These are phyloP conservation scores for Pygathrix nemaeus DNA, from an alignment of 2,113 vertebrate species.

Conservation along the genomic window DNA sequence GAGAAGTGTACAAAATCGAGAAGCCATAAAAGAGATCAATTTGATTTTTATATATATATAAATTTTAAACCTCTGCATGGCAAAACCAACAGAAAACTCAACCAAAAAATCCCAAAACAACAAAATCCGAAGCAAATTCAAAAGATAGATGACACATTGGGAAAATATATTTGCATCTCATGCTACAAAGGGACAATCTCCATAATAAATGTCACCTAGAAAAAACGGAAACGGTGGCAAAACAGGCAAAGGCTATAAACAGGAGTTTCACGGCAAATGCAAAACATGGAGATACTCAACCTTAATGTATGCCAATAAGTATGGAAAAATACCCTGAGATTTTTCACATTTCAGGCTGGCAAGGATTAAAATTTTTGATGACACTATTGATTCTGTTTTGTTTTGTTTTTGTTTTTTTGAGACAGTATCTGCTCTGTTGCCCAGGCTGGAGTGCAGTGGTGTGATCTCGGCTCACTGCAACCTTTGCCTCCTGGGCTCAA, in stretches of 20 bases:
- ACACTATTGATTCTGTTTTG: too few relatives aligned
- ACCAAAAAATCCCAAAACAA: background rate
- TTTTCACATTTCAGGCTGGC: background rate
- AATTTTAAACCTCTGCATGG: background rate
- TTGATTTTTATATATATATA: background rate
- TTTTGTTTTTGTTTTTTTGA: too few relatives aligned
- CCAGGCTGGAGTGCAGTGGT: too few relatives aligned
- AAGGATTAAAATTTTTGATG: background rate
- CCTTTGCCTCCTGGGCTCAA: too few relatives aligned
- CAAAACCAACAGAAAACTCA: background rate
- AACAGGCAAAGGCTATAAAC: background rate
- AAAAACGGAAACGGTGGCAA: background rate
- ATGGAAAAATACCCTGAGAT: background rate
- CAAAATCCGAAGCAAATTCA: constrained; percentile 35
- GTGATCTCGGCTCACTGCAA: too few relatives aligned
- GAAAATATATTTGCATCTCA: background rate
- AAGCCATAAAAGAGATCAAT: background rate
- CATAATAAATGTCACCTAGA: background rate
- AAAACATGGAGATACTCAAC: background rate
- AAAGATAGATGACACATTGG: background rate
- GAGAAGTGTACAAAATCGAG: background rate
- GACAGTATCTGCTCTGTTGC: too few relatives aligned
- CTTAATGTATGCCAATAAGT: background rate
- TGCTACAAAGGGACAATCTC: background rate
- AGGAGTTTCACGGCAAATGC: background rate